These are phyloP conservation scores for Sweltsa coloradensis DNA, from an alignment of 1,140 invertebrate species.

Conservation along the genomic window DNA sequence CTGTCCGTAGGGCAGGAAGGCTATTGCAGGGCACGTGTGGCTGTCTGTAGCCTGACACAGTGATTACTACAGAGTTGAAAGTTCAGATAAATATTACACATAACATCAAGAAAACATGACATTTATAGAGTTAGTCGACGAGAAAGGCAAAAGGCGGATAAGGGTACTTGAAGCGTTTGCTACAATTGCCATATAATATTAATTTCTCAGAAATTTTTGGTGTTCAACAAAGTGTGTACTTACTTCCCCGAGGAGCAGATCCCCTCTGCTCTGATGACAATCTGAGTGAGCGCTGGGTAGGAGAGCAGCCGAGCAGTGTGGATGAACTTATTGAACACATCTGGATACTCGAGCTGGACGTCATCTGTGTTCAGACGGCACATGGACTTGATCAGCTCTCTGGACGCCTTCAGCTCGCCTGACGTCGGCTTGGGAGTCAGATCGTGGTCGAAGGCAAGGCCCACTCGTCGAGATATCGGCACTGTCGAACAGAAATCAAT, in stretches of 20 bases:
- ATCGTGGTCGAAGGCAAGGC: slow-evolving; percentile 53
- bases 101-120: no score
- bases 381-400: slow-evolving; percentile 51
- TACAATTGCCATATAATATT: no score
- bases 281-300: slow-evolving; percentile 37
- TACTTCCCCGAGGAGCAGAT: slow-evolving; percentile 53
- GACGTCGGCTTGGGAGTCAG: slow-evolving; percentile 43
- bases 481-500: no score
- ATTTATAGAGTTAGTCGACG: no score
- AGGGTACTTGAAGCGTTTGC: no score
- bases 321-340: slow-evolving; percentile 47
- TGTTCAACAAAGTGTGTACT: slow-evolving; percentile 24
- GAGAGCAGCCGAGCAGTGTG: slow-evolving; percentile 42
- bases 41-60: no score
- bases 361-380: slow-evolving; percentile 38
- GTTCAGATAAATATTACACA: no score
- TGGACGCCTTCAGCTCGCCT: slow-evolving; percentile 49
- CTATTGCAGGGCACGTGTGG: no score
- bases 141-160: no score
- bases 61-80: no score
- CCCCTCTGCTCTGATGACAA: slow-evolving; percentile 35
- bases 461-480: slow-evolving; percentile 29
- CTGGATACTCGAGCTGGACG: slow-evolving; percentile 43
- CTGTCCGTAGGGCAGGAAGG: no score
- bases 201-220: no score